Evolutionary conservation across 2,113 vertebrate species (phyloP).

Genomic region (Haplochromis burtoni): DNA sequence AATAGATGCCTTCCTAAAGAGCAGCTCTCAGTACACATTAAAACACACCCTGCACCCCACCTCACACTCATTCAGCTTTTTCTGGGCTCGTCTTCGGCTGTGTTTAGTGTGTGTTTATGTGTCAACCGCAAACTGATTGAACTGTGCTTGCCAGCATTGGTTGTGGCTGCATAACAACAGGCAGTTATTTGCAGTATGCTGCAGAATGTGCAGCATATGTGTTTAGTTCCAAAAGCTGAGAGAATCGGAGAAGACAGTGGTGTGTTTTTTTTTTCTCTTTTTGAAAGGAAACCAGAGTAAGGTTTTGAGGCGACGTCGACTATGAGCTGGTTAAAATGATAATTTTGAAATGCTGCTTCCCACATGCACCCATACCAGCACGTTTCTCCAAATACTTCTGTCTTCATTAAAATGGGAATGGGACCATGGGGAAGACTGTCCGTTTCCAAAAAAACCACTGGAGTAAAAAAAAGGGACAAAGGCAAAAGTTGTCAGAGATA

Average conservation of each 20-base stretch:
- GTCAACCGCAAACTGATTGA: not conserved
- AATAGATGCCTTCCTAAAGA: slow-evolving; percentile 66
- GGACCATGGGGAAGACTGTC: not conserved
- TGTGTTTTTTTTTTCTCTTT: not conserved
- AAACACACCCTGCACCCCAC: not conserved
- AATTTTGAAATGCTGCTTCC: not conserved
- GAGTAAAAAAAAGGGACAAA: not conserved
- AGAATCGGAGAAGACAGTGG: not conserved
- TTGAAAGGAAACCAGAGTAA: not conserved
- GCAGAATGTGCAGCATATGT: not conserved
- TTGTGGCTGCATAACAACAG: not conserved
- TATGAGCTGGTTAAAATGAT: not conserved
- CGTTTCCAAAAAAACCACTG: fast-evolving
- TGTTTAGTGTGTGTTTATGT: not conserved
- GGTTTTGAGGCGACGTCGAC: not conserved
- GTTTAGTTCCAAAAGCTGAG: not conserved
- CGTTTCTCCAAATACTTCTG: not conserved
- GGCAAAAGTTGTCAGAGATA: not conserved
- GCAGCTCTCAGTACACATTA: slow-evolving; percentile 40
- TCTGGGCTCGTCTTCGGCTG: not conserved
- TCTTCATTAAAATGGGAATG: not conserved
- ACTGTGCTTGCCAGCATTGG: not conserved
- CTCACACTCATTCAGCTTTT: not conserved
- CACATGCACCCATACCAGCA: not conserved
- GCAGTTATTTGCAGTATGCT: not conserved